These are phyloP conservation scores for Nasonia vitripennis DNA, from an alignment of 1,140 invertebrate species.

Conservation along the genomic window DNA sequence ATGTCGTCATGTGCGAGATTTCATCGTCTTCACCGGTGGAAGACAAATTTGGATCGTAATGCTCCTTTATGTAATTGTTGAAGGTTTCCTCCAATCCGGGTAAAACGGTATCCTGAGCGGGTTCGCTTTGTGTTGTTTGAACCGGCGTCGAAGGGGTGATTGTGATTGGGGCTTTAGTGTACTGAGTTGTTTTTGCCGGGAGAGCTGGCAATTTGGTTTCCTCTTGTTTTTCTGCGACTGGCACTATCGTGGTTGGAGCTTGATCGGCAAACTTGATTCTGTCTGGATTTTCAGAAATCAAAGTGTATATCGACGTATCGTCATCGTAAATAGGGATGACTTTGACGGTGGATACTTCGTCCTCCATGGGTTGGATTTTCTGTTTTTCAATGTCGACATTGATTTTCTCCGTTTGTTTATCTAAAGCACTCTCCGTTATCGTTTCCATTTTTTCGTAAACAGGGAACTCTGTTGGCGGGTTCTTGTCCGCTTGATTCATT, in stretches of 20 bases:
- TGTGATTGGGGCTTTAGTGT: background rate
- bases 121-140: background rate
- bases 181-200: background rate
- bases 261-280: background rate
- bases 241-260: background rate
- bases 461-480: background rate
- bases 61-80: constrained; percentile 50
- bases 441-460: constrained; percentile 24
- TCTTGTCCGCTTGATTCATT: background rate
- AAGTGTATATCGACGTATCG: constrained; percentile 34
- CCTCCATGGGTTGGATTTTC: background rate
- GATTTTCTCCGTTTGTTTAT: constrained; percentile 12
- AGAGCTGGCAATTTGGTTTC: background rate
- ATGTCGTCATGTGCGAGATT: constrained; percentile 19
- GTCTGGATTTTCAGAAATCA: background rate
- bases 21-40: constrained; percentile 28
- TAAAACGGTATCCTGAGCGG: constrained; percentile 5
- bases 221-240: background rate
- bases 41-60: constrained; percentile 44
- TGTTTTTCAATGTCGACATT: background rate
- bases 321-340: constrained; percentile 52
- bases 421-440: background rate
- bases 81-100: constrained; percentile 39
- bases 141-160: background rate
- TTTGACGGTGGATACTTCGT: constrained; percentile 48